phyloP scores from a whole-genome alignment of 1,140 invertebrate genomes.

The Limonius californicus region DNA sequence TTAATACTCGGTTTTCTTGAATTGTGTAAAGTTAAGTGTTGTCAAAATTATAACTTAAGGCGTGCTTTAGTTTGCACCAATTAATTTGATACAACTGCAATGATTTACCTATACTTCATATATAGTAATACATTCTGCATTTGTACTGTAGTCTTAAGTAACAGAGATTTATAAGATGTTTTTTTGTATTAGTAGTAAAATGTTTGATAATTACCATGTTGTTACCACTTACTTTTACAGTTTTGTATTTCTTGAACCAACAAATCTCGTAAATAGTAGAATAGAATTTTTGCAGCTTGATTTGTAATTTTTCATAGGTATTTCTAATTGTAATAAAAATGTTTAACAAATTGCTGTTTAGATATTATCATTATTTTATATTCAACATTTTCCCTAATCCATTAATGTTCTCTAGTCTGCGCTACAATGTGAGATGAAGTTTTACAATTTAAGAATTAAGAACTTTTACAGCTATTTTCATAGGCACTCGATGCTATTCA shows the following conservation, averaged over 20 bases:
- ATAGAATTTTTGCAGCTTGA: neutral
- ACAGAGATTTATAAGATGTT: neutral
- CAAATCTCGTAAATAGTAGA: neutral
- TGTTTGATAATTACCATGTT: slow-evolving; percentile 11
- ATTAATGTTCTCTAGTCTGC: too few relatives aligned
- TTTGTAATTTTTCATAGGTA: neutral
- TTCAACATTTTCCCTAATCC: too few relatives aligned
- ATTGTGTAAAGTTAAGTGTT: neutral
- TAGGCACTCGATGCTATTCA: too few relatives aligned
- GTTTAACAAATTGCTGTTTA: too few relatives aligned
- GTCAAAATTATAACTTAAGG: too few relatives aligned
- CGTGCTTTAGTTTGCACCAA: too few relatives aligned
- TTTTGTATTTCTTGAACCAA: slow-evolving; percentile 6
- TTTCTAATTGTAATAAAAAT: neutral
- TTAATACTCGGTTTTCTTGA: neutral
- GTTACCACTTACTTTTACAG: slow-evolving; percentile 9
- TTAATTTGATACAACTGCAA: too few relatives aligned
- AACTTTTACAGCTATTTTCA: too few relatives aligned
- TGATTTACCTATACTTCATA: neutral
- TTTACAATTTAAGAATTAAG: too few relatives aligned
- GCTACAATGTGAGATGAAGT: too few relatives aligned
- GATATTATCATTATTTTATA: too few relatives aligned
- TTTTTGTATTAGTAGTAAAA: neutral
- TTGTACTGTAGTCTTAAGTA: neutral
- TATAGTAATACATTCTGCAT: neutral